Evolutionary conservation across 1,140 invertebrate genomes (phyloP).

Genomic region (Drosophila hydei): DNA sequence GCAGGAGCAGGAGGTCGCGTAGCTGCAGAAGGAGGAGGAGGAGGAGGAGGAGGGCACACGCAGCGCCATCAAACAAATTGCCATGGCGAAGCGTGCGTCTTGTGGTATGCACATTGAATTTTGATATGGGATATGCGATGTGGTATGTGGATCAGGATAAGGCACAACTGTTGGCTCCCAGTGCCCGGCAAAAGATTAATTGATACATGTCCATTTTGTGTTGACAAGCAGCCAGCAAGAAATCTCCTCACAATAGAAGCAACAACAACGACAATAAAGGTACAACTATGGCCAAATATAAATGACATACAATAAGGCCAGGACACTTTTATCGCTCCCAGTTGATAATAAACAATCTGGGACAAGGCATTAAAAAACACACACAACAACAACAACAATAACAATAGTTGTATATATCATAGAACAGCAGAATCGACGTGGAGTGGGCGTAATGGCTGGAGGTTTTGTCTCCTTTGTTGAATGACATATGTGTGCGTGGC

Average conservation of each 20-base stretch:
- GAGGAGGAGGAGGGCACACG: constrained; percentile 17
- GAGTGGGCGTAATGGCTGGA: background rate
- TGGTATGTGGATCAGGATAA: constrained; percentile 38
- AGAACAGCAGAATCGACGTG: background rate
- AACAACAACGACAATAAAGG: constrained; percentile 54
- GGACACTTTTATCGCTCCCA: constrained; percentile 78
- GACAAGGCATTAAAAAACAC: constrained; percentile 33
- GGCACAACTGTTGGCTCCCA: constrained; percentile 40
- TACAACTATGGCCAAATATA: constrained; percentile 71
- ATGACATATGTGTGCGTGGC: constrained; percentile 73
- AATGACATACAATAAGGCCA: constrained; percentile 77
- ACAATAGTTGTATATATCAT: constrained; percentile 17
- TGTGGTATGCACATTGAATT: constrained; percentile 77
- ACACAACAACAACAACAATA: constrained; percentile 28
- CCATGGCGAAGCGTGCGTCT: constrained; percentile 44
- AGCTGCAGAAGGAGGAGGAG: background rate
- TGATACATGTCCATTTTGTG: constrained; percentile 81
- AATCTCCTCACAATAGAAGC: constrained; percentile 63
- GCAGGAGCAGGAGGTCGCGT: background rate
- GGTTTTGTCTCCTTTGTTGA: constrained; percentile 52
- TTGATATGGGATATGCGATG: constrained; percentile 68
- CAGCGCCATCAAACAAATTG: constrained; percentile 79
- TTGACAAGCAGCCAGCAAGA: constrained; percentile 73
- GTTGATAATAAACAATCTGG: constrained; percentile 79
- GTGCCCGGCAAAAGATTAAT: constrained; percentile 66